A percentile compares a stretch with the other conserved stretches of the same genome.
phyloP scores from a whole-genome alignment of 2,888 invertebrate genomes.

The Cyclophora albipunctata region DNA sequence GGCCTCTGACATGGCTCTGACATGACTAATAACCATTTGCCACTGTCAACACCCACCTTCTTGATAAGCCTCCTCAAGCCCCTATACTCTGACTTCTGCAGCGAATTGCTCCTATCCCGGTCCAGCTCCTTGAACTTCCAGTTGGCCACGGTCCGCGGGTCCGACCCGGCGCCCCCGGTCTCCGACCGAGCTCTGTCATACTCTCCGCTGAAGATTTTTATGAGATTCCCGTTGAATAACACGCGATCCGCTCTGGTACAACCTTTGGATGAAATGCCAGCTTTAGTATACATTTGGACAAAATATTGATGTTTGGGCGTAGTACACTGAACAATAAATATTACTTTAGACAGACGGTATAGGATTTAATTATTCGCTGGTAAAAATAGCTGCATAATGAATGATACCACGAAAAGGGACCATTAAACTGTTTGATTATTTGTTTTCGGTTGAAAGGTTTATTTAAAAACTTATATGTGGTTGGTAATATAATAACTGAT shows the following conservation, averaged over 20 bases:
- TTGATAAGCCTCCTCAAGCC: conserved; percentile 87
- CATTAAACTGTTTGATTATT: no score
- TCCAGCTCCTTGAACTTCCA: conserved; percentile 95
- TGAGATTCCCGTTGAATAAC: conserved; percentile 88
- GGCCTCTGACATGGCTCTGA: no score
- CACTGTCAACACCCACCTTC: conserved; percentile 66
- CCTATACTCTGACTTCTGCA: conserved; percentile 89
- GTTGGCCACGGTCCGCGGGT: conserved; percentile 79
- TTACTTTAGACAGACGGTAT: no score
- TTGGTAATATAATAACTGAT: no score
- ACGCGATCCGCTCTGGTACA: conserved; percentile 86
- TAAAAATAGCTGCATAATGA: no score
- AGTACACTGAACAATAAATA: background rate
- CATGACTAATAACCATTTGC: no score
- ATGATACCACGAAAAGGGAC: no score
- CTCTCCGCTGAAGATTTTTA: conserved; percentile 90
- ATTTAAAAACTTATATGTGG: no score
- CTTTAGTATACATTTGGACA: background rate
- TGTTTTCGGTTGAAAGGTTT: no score
- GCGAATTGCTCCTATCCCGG: conserved; percentile 82
- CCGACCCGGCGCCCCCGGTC: conserved; percentile 29
- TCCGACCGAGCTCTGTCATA: conserved; percentile 69
- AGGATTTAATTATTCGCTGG: no score
- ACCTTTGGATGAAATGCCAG: conserved; percentile 39
- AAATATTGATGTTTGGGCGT: conserved; percentile 2